A percentile compares a stretch with the other conserved stretches of the same genome.
Evolutionary conservation across 2,113 vertebrate species (phyloP).

Genomic region (Poeciliopsis prolifica): DNA sequence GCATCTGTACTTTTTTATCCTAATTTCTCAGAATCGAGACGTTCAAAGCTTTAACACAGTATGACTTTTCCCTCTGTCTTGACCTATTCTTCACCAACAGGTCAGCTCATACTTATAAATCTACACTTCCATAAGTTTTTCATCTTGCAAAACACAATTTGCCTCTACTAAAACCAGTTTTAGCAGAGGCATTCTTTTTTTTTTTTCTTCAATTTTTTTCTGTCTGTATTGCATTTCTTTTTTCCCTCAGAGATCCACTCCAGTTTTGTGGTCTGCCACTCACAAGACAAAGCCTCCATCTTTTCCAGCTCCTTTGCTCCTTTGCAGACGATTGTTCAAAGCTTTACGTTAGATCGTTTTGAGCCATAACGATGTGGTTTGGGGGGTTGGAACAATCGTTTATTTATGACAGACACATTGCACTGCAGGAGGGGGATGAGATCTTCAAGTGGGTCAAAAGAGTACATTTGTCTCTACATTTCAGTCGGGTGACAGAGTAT

Average conservation of each 20-base stretch:
- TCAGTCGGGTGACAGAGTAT: slow-evolving; percentile 67
- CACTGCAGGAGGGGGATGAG: slow-evolving; percentile 56
- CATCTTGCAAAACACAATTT: slow-evolving; percentile 4
- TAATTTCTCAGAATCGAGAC: neutral
- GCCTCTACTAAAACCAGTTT: neutral
- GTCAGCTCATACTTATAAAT: neutral
- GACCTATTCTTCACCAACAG: neutral
- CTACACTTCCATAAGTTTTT: slow-evolving; percentile 9
- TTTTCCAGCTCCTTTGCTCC: slow-evolving; percentile 44
- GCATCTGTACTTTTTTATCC: neutral
- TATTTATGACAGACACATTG: slow-evolving; percentile 75
- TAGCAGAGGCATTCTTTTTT: too few relatives aligned
- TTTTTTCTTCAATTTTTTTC: slow-evolving; percentile 9
- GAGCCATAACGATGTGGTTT: slow-evolving; percentile 75
- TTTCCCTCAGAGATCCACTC: slow-evolving; percentile 36
- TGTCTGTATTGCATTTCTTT: slow-evolving; percentile 29
- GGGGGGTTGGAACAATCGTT: slow-evolving; percentile 62
- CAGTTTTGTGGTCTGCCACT: slow-evolving; percentile 61
- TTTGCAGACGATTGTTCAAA: slow-evolving; percentile 56
- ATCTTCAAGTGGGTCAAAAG: slow-evolving; percentile 70
- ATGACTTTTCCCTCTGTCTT: neutral
- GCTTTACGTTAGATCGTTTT: slow-evolving; percentile 68
- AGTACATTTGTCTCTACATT: slow-evolving; percentile 42
- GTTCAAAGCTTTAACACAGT: neutral
- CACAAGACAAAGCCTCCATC: slow-evolving; percentile 65